A percentile compares a stretch with the other conserved stretches of the same genome.
phyloP scores from a whole-genome alignment of 2,113 vertebrate genomes.

The Benthochromis sp. region DNA sequence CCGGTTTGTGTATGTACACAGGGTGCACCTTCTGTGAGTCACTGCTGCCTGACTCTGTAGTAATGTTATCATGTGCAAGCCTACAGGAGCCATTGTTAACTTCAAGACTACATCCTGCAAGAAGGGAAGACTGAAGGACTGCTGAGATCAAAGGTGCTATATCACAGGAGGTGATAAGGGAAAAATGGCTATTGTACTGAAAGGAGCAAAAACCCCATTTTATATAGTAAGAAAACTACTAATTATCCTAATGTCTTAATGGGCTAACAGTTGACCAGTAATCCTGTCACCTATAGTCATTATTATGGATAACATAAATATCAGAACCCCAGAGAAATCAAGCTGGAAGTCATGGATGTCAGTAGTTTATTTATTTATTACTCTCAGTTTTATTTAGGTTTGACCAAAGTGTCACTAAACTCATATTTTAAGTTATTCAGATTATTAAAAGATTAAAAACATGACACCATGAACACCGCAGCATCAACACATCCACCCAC shows the following conservation, averaged over 20 bases:
- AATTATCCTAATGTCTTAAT: neutral
- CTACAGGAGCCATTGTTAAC: neutral
- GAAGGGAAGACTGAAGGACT: neutral
- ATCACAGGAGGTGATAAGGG: neutral
- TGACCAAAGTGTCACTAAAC: neutral
- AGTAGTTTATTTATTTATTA: rapidly evolving
- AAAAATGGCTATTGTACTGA: neutral
- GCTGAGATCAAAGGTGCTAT: neutral
- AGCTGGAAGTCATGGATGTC: neutral
- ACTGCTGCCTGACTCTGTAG: neutral
- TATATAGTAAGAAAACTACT: neutral
- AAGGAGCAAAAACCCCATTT: neutral
- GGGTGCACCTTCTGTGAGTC: neutral
- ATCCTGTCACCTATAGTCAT: neutral
- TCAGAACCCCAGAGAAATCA: neutral
- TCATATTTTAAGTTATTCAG: neutral
- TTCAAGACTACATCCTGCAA: neutral
- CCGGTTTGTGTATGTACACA: neutral
- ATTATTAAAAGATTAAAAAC: neutral
- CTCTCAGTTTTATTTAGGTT: neutral
- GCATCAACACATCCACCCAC: neutral
- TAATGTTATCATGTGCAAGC: neutral
- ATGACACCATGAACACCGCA: neutral
- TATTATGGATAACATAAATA: neutral
- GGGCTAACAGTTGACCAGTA: neutral